Evolutionary conservation across 2,888 invertebrate genomes (phyloP).

Genomic region (Melanchra persicariae): DNA sequence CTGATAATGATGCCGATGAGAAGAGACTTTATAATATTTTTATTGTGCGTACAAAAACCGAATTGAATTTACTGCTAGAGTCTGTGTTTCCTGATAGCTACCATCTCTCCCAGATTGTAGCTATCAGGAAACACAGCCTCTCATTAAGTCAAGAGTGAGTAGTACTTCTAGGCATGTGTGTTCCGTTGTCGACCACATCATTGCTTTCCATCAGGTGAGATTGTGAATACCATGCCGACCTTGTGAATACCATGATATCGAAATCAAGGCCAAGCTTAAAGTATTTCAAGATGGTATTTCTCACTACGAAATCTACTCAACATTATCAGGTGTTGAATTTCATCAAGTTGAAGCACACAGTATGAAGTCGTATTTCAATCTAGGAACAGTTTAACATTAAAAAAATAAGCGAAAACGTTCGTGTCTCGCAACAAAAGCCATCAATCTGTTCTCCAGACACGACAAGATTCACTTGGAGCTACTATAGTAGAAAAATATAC

Average conservation of each 20-base stretch:
- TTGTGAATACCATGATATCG: not conserved
- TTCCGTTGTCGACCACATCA: not conserved
- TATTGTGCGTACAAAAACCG: too few relatives aligned
- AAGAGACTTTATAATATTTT: too few relatives aligned
- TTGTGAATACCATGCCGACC: too few relatives aligned
- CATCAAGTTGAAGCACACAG: constrained; percentile 18
- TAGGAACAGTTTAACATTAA: constrained; percentile 31
- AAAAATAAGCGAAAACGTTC: constrained; percentile 64
- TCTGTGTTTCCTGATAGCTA: too few relatives aligned
- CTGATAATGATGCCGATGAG: too few relatives aligned
- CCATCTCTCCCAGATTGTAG: too few relatives aligned
- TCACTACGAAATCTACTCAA: not conserved
- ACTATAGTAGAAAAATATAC: constrained; percentile 32
- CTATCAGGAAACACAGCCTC: too few relatives aligned
- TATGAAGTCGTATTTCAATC: constrained; percentile 43
- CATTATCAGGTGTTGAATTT: constrained; percentile 5
- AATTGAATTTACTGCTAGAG: too few relatives aligned
- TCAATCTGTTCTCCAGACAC: constrained; percentile 55
- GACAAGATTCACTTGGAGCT: constrained; percentile 52
- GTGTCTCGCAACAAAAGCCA: constrained; percentile 50
- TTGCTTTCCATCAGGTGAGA: too few relatives aligned
- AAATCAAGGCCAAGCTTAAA: not conserved
- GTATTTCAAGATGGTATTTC: not conserved
- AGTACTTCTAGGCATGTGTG: too few relatives aligned
- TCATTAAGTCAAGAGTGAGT: too few relatives aligned